Base-by-base conservation (phyloP, 2,113 vertebrate genomes). In the Microtus montanus region DNA sequence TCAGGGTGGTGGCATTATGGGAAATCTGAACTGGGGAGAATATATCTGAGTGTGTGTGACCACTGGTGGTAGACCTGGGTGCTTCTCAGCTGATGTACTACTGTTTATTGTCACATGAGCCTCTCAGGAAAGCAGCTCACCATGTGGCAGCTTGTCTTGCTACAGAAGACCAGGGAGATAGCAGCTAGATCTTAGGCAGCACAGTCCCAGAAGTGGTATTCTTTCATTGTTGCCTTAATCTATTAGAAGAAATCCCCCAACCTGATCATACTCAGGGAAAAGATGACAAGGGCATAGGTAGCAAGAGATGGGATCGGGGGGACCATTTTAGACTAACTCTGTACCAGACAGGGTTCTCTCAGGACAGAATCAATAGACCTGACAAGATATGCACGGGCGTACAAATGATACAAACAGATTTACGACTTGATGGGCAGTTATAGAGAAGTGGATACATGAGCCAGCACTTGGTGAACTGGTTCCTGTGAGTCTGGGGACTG, bases 391-490 rank as follows among this genome's bases (percentile, higher is more conserved):
- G 1, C 13, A 49, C 4, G n/a, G 38, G 14, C 6, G 13, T 44
- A 3, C 17, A 47, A 28, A 64, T 74, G 38, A 44, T 24, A 82
- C 3, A 82, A 41, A 61, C 14, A 47, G 47, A 10, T 8, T 82
- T 15, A 17, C 2, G n/a, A 3, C 14, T 49, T 35, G 14, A 3
- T 11, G 30, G 58, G 20, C 2, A 61, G n/a, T 13, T 1, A 49
- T 1, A 44, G 28, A 12, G 41, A 38, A 54, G 26, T 77, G 22
- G 44, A 33, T 49, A 61, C 35, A n/a, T 19, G 28, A 35, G 35
- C 52, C 20, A 47, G 19, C 8, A 12, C 19, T 41, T 52, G 35
- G 26, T n/a, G 17, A 52, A 52, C 49, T 83, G 15, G 14, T 41
- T 52, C 38, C 30, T 35, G 7, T 44, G 41, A 26, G 30, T 49